These are phyloP conservation scores for Rattus rattus DNA, from an alignment of 2,113 vertebrate species.

Conservation along the genomic window DNA sequence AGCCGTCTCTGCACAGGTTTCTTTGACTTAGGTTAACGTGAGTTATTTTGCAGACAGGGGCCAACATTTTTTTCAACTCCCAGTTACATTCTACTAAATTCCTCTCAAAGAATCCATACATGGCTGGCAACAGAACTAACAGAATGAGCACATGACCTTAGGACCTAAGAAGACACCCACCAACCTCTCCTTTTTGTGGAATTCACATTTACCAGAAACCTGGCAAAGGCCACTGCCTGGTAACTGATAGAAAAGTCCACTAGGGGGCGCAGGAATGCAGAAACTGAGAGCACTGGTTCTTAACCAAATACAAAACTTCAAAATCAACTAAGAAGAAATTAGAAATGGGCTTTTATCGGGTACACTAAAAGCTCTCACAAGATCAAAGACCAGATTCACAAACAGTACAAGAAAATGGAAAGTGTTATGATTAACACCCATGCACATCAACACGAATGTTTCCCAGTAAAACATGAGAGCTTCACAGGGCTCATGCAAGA, in stretches of 20 bases:
- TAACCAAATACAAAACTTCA: slow-evolving; percentile 15
- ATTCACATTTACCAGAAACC: background rate
- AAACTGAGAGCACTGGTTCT: background rate
- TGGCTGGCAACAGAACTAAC: slow-evolving; percentile 7
- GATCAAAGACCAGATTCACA: background rate
- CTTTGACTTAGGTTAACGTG: background rate
- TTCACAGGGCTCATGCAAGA: background rate
- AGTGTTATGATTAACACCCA: background rate
- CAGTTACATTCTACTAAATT: background rate
- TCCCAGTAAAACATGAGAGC: background rate
- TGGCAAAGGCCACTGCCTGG: background rate
- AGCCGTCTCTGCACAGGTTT: background rate
- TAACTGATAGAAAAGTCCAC: slow-evolving; percentile 46
- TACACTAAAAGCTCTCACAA: slow-evolving; percentile 31
- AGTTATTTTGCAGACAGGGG: background rate
- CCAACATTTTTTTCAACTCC: background rate
- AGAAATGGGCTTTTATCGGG: slow-evolving; percentile 8
- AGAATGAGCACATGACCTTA: background rate
- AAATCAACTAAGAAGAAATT: slow-evolving; percentile 32
- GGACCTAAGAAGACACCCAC: background rate
- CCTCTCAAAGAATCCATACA: background rate
- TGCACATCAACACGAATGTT: background rate
- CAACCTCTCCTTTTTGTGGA: background rate
- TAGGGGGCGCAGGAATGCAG: slow-evolving; percentile 78
- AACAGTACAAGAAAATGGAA: background rate